Evolutionary conservation across 2,888 invertebrate species (phyloP), one percentile per base, ranked within the genome.

Genomic region (Hartigia nigra): DNA sequence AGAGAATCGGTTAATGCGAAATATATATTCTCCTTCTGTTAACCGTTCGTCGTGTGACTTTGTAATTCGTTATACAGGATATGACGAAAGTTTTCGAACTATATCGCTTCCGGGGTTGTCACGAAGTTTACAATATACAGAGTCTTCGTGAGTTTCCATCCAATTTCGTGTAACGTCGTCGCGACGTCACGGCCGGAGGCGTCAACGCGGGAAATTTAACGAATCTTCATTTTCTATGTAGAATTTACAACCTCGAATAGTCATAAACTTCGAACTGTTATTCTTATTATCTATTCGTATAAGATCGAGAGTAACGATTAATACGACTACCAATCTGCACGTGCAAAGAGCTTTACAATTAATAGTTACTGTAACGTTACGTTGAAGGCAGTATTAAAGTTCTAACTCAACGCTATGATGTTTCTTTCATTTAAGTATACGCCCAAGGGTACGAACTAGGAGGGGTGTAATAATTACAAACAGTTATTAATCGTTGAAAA

Each of bases 51-150:
- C 72, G 3, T 31, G 34, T 36, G 75, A n/a, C 36, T 35, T 75
- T 34, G 35, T 36, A 34, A 23, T 75, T 75, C 75, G 34, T 75
- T 37, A 75, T 23, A 37, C 36, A 2, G 83, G 82, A 87, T 87
- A 87, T 85, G 86, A 86, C 83, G 80, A 86, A 87, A 87, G 84
- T 87, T 87, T 77, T 80, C 75, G 69, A 83, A 85, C 80, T 82
- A 81, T 77, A 80, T 82, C 86, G 82, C 85, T 83, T 77, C 84
- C 79, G 82, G 82, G 84, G 84, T 86, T 86, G 85, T 87, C 87
- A 84, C 81, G 76, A 81, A 86, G 85, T 86, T 87, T 83, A 84
- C 86, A 79, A 82, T 84, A 83, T 86, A 84, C 86, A 72, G 75
- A 75, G 35, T n/a, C 75, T 75, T 36, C 78, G 75, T 37, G 81